Evolutionary conservation across 1,140 invertebrate genomes (phyloP).

Genomic region (Drosophila varians): DNA sequence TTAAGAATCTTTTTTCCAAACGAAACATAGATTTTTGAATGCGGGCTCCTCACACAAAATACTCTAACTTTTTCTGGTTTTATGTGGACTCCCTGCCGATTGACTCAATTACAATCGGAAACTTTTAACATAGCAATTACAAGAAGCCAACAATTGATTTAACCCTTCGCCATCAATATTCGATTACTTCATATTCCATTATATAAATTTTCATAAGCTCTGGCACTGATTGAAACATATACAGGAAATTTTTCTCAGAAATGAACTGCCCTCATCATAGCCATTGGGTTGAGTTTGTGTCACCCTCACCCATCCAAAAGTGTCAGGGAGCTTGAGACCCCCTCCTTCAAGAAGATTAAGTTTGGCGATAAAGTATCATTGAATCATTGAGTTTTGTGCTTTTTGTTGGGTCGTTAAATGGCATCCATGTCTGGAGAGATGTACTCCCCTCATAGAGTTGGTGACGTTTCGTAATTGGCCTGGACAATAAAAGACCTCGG

Average conservation of each 20-base stretch:
- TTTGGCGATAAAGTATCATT: constrained; percentile 75
- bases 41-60: constrained; percentile 30
- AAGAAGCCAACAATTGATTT: constrained; percentile 32
- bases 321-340: constrained; percentile 19
- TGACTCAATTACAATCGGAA: neutral
- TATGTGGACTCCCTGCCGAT: neutral
- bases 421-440: constrained; percentile 45
- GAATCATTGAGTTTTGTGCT: constrained; percentile 51
- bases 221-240: constrained; percentile 39
- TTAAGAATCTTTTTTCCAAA: constrained; percentile 50
- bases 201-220: constrained; percentile 26
- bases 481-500: constrained; percentile 44
- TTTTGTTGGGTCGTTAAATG: constrained; percentile 67
- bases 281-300: neutral
- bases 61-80: neutral
- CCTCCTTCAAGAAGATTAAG: constrained; percentile 56
- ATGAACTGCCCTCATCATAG: constrained; percentile 30
- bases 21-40: constrained; percentile 24
- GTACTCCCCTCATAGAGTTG: constrained; percentile 10
- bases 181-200: constrained; percentile 28
- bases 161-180: constrained; percentile 60
- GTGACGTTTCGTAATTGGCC: constrained; percentile 60
- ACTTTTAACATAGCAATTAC: constrained; percentile 4
- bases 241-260: constrained; percentile 1
- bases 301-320: constrained; percentile 5